These are phyloP conservation scores for Eublepharis macularius DNA, from an alignment of 2,113 vertebrate genomes.

Conservation along the genomic window DNA sequence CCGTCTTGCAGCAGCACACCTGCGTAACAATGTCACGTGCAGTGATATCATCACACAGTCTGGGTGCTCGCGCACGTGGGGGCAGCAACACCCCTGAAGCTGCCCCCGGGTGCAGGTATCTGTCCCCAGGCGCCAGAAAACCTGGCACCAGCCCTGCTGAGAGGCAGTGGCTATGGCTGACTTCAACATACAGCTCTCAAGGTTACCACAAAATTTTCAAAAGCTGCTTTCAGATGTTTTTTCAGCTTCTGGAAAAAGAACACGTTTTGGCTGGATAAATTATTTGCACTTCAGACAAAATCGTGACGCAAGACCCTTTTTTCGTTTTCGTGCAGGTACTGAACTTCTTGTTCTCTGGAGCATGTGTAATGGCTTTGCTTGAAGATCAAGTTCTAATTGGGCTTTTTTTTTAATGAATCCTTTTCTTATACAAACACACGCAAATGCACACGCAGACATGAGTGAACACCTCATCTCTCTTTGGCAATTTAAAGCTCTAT, in stretches of 20 bases:
- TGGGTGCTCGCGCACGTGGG: too few species aligned
- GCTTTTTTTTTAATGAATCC: background rate
- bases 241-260: slow-evolving; percentile 6
- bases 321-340: background rate
- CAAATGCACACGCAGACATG: background rate
- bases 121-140: too few species aligned
- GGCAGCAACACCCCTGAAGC: too few species aligned
- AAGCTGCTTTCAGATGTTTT: background rate
- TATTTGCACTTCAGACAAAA: slow-evolving; percentile 14
- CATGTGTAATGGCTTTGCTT: background rate
- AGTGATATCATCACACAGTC: too few species aligned
- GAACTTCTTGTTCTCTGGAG: background rate
- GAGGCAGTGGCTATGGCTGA: background rate
- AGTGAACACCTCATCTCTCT: background rate
- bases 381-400: background rate
- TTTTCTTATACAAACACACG: background rate
- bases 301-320: background rate
- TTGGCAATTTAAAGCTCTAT: background rate
- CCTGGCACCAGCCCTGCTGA: too few species aligned
- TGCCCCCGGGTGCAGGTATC: too few species aligned
- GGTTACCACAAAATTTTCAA: background rate
- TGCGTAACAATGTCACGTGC: too few species aligned
- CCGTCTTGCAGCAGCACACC: too few species aligned
- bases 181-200: background rate
- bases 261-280: background rate